Evolutionary conservation across 1,140 invertebrate genomes (phyloP).

Genomic region (Armadillidium nasatum): DNA sequence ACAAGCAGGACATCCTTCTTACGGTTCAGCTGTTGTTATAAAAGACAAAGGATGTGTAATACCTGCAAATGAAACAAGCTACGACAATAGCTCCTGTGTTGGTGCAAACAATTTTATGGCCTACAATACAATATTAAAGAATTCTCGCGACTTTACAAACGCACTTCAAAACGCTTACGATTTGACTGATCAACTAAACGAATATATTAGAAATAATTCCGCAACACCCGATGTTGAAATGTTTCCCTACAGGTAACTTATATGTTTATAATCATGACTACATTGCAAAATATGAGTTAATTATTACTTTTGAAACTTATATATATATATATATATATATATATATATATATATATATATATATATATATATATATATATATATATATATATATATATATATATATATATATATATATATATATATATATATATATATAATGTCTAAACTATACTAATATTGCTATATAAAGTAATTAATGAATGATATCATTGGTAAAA

Average conservation of each 20-base stretch:
- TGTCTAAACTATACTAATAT: not conserved
- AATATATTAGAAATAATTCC: slow-evolving; percentile 56
- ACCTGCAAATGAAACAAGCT: not conserved
- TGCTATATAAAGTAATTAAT: no score
- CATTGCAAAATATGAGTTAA: not conserved
- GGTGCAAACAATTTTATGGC: slow-evolving; percentile 77
- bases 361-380: not conserved
- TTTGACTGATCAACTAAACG: slow-evolving; percentile 69
- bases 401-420: not conserved
- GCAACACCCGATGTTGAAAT: slow-evolving; percentile 53
- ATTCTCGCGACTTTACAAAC: slow-evolving; percentile 72
- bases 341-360: not conserved
- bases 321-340: not conserved
- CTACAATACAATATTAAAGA: slow-evolving; percentile 74
- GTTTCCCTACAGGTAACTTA: slow-evolving; percentile 74
- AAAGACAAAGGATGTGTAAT: not conserved
- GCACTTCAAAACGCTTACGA: slow-evolving; percentile 67
- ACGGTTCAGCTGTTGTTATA: slow-evolving; percentile 56
- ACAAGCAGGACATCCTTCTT: slow-evolving; percentile 71
- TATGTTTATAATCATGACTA: slow-evolving; percentile 32
- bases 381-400: slow-evolving; percentile 6
- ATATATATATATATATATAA: not conserved
- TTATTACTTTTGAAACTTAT: not conserved
- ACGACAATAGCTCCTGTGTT: slow-evolving; percentile 48
- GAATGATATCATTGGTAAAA: not conserved